Percentiles rank a stretch among this genome's conserved stretches.
Conservation (phyloP, 2,797 vertebrate genomes). For the Syngnathus rostellatus region DNA sequence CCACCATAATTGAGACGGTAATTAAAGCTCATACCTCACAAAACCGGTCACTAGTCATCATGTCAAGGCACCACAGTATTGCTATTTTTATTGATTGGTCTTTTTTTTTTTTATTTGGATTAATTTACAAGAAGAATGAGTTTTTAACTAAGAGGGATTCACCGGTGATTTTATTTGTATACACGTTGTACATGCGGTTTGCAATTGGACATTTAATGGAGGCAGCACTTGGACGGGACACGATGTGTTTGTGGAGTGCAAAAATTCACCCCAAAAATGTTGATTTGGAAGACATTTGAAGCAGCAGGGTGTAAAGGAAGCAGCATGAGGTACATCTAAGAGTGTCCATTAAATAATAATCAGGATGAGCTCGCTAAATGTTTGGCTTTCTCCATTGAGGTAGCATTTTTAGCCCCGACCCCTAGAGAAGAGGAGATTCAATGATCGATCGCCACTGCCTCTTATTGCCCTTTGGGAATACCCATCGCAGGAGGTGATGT, state of each 20-base stretch:
- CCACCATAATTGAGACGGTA: too few relatives aligned
- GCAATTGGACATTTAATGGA: too few relatives aligned
- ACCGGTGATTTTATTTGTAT: too few relatives aligned
- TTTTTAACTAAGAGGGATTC: too few relatives aligned
- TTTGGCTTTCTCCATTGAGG: conserved; percentile 3
- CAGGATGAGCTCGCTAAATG: neutral
- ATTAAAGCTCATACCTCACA: too few relatives aligned
- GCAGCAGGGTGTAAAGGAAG: neutral
- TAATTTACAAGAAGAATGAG: too few relatives aligned
- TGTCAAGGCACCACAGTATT: too few relatives aligned
- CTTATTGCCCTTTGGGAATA: conserved; percentile 41
- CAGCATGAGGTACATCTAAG: neutral
- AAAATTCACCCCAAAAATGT: neutral
- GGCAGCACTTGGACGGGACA: too few relatives aligned
- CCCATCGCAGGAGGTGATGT: conserved; percentile 48
- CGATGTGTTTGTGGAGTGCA: neutral
- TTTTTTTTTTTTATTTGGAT: too few relatives aligned
- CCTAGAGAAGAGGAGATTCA: conserved; percentile 24
- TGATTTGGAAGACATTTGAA: neutral
- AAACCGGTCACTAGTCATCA: too few relatives aligned
- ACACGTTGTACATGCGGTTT: too few relatives aligned
- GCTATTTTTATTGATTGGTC: too few relatives aligned
- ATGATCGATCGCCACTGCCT: conserved; percentile 34
- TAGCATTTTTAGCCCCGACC: conserved; percentile 33
- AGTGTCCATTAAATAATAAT: conserved; percentile 10